Evolutionary conservation across 2,113 vertebrate genomes (phyloP).

Genomic region (Synchiropus splendidus): DNA sequence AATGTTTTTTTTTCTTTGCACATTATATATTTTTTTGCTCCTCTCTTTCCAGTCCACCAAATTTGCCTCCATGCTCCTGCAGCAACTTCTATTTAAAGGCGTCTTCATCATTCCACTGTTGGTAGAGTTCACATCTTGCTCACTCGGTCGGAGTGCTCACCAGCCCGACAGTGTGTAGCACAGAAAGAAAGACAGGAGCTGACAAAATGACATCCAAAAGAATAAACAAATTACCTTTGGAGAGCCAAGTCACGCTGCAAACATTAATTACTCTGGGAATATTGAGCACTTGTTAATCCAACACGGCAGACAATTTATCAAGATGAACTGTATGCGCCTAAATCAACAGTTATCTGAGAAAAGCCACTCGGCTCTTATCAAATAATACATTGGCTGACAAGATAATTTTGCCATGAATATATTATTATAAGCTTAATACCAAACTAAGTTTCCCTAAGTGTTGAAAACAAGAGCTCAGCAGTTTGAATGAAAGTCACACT

Average conservation of each 20-base stretch:
- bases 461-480: too few relatives aligned
- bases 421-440: slow-evolving; percentile 13
- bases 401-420: slow-evolving; percentile 25
- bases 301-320: slow-evolving; percentile 14
- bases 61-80: too few relatives aligned
- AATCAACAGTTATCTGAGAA: slow-evolving; percentile 14
- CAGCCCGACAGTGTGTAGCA: not conserved
- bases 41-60: too few relatives aligned
- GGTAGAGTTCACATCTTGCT: too few relatives aligned
- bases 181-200: not conserved
- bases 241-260: slow-evolving; percentile 6
- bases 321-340: slow-evolving; percentile 6
- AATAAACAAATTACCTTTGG: slow-evolving; percentile 4
- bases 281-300: slow-evolving; percentile 10
- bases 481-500: too few relatives aligned
- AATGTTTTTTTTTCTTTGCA: too few relatives aligned
- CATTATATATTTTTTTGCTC: too few relatives aligned
- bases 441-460: slow-evolving; percentile 1
- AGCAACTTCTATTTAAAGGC: too few relatives aligned
- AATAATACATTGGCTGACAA: slow-evolving; percentile 18
- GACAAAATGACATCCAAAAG: slow-evolving; percentile 15
- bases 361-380: slow-evolving; percentile 12
- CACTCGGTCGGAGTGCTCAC: too few relatives aligned
- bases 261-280: slow-evolving; percentile 6
- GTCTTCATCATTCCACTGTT: too few relatives aligned